phyloP scores from a whole-genome alignment of 2,888 invertebrate species.

The Bibio marci region DNA sequence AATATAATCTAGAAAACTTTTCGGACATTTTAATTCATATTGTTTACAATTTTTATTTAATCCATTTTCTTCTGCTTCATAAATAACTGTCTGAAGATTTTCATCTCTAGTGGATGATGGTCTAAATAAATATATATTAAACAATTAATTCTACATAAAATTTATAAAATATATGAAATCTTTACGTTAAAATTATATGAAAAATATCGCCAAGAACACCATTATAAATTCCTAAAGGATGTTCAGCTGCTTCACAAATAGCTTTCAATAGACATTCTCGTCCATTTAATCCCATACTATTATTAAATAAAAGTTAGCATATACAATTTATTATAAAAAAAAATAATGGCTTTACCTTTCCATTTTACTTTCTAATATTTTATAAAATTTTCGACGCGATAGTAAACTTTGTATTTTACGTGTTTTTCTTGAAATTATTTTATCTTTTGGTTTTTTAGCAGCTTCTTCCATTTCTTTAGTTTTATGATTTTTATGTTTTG shows the following conservation, averaged over 20 bases:
- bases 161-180: conserved; percentile 10
- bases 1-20: conserved; percentile 38
- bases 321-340: background rate
- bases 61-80: conserved; percentile 39
- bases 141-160: background rate
- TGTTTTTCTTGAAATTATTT: conserved; percentile 26
- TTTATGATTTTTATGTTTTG: background rate
- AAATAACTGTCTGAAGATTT: conserved; percentile 33
- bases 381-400: conserved; percentile 35
- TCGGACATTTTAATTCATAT: conserved; percentile 33
- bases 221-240: conserved; percentile 35
- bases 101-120: conserved; percentile 41
- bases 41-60: conserved; percentile 31
- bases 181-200: conserved; percentile 51
- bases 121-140: conserved; percentile 25
- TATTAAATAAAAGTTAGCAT: conserved; percentile 11
- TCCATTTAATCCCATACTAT: conserved; percentile 40
- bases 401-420: conserved; percentile 26
- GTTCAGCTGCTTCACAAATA: conserved; percentile 45
- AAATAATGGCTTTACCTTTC: conserved; percentile 29
- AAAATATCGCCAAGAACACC: conserved; percentile 50
- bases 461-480: background rate
- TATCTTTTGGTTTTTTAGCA: conserved; percentile 8
- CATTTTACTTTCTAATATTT: conserved; percentile 36
- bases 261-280: conserved; percentile 42